phyloP scores from a whole-genome alignment of 2,113 vertebrate species.

The Rhombomys opimus region DNA sequence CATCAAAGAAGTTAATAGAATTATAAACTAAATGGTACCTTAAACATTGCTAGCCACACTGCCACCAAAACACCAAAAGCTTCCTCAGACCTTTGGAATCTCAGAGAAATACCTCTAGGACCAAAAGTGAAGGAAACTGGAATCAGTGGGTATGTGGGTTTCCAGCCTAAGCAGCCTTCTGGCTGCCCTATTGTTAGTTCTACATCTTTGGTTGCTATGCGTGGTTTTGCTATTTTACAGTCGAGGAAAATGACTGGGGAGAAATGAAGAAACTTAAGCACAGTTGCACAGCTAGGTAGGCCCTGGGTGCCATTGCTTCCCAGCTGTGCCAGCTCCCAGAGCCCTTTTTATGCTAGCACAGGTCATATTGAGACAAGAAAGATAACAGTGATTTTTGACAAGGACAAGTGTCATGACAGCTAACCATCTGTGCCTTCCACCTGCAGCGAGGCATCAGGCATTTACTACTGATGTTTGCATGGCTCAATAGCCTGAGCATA shows the following conservation, averaged over 20 bases:
- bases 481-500: neutral
- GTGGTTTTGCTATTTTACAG: constrained; percentile 12
- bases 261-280: neutral
- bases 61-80: neutral
- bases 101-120: neutral
- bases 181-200: neutral
- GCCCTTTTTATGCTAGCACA: neutral
- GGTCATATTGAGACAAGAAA: constrained; percentile 63
- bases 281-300: neutral
- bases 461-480: constrained; percentile 29
- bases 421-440: constrained; percentile 72
- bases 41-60: neutral
- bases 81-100: neutral
- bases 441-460: neutral
- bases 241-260: neutral
- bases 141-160: neutral
- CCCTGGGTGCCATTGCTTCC: neutral
- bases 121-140: neutral
- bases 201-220: neutral
- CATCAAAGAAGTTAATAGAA: neutral
- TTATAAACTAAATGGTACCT: neutral
- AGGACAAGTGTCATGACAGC: constrained; percentile 54
- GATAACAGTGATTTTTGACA: constrained; percentile 68
- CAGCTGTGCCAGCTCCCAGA: constrained; percentile 36
- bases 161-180: neutral